Evolutionary conservation across 2,113 vertebrate genomes (phyloP), one percentile per base, ranked within the genome.

Genomic region (Paramormyrops kingsleyae): DNA sequence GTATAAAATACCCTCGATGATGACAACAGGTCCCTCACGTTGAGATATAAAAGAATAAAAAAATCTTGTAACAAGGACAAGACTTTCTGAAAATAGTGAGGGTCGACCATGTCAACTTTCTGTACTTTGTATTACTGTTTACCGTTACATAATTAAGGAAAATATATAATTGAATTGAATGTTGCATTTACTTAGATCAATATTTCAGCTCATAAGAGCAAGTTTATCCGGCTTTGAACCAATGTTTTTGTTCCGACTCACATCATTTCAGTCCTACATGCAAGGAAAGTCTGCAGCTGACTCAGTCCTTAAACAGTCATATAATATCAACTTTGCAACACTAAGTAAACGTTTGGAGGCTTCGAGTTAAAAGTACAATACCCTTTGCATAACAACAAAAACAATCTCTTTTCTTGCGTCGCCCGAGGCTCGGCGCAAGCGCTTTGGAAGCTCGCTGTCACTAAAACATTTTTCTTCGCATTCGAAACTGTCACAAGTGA

Each of bases 401-500:
- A 90, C 91, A 90, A 56, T 49, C 74, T 53, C 88, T 53, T 89
- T 89, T 89, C 77, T 89, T 86, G 77, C 85, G 89, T 90, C 91
- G 94, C 93, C 93, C 42, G 86, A 92, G 93, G 93, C 92, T 94
- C 52, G 15, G 96, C 96, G 96, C 97, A 97, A 94, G 97, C 96
- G 96, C 95, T 89, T 46, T 94, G 91, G 90, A 87, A 83, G 88
- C 94, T 94, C 19, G 93, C 95, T 94, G 95, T 94, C 94, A 92
- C 95, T 93, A 94, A 95, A 96, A 95, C 94, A 95, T 95, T 97
- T 96, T 96, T 95, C 95, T 95, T 95, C 95, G 90, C 95, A 90
- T 95, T 96, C 92, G 95, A 96, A 96, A 95, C 96, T 97, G 97
- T 98, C 97, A 97, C 95, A 92, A 92, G 96, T 97, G 97, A 98